These are phyloP conservation scores for Lindbergichthys nudifrons DNA, from an alignment of 2,797 vertebrate genomes.

Conservation along the genomic window DNA sequence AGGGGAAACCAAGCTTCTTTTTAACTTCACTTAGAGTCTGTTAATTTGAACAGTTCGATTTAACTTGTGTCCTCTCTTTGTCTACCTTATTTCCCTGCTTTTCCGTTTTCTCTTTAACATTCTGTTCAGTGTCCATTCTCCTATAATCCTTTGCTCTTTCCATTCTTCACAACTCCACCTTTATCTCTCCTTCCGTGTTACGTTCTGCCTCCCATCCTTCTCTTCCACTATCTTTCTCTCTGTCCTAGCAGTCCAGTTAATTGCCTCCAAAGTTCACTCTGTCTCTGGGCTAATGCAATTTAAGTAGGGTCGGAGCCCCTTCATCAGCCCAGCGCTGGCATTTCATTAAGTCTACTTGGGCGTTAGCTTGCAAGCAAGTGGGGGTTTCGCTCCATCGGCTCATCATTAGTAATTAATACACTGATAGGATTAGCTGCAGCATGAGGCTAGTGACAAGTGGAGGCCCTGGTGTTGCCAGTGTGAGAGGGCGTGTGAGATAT, in stretches of 20 bases:
- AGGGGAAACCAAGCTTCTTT: constrained; percentile 6
- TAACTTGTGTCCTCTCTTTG: constrained; percentile 18
- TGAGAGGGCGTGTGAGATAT: constrained; percentile 29
- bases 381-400: constrained; percentile 81
- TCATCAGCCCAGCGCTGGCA: constrained; percentile 90
- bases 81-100: constrained; percentile 5
- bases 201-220: constrained; percentile 42
- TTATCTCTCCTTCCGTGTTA: constrained; percentile 51
- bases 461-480: constrained; percentile 56
- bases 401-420: constrained; percentile 92
- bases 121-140: constrained; percentile 30
- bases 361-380: constrained; percentile 72
- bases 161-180: constrained; percentile 43
- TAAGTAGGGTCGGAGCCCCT: constrained; percentile 88
- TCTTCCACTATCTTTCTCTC: constrained; percentile 44
- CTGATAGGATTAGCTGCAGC: constrained; percentile 79
- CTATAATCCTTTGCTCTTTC: constrained; percentile 61
- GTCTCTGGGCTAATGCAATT: constrained; percentile 89
- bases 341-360: constrained; percentile 88
- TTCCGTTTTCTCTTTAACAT: constrained; percentile 39
- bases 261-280: constrained; percentile 93
- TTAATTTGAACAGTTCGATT: constrained; percentile 42
- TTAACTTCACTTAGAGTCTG: constrained; percentile 26
- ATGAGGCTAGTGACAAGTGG: constrained; percentile 59
- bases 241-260: constrained; percentile 84